Evolutionary conservation across 1,140 invertebrate species (phyloP).

Genomic region (Adelges cooleyi): DNA sequence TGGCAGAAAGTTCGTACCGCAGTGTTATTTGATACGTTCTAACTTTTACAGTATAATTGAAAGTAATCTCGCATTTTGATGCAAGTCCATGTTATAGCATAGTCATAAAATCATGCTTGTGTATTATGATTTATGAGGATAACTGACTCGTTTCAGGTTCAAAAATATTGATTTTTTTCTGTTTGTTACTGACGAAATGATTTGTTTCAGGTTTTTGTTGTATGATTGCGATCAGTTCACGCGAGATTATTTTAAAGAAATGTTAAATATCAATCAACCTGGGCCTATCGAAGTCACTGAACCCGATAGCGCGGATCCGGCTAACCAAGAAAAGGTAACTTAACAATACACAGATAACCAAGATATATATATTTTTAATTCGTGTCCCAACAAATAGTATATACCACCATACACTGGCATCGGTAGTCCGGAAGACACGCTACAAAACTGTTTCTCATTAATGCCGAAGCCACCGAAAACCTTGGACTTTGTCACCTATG

Average conservation of each 20-base stretch:
- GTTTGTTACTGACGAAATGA: too few species aligned
- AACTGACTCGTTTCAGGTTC: too few species aligned
- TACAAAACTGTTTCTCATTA: conserved; percentile 54
- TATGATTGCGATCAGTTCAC: conserved; percentile 71
- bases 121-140: too few species aligned
- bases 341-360: background rate
- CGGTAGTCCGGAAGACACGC: conserved; percentile 58
- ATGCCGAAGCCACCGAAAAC: conserved; percentile 55
- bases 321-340: background rate
- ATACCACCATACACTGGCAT: conserved; percentile 55
- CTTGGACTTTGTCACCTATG: background rate
- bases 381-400: conserved; percentile 34
- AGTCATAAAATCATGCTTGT: too few species aligned
- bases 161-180: too few species aligned
- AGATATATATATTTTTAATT: background rate
- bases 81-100: too few species aligned
- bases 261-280: conserved; percentile 34
- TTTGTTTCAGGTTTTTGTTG: conserved; percentile 49
- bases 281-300: conserved; percentile 17
- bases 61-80: too few species aligned
- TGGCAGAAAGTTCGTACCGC: conserved; percentile 41
- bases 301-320: background rate
- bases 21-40: too few species aligned
- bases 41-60: too few species aligned
- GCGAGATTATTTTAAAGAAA: conserved; percentile 51